Base-by-base conservation (phyloP, 2,113 vertebrate species). In the Hyaena hyaena region DNA sequence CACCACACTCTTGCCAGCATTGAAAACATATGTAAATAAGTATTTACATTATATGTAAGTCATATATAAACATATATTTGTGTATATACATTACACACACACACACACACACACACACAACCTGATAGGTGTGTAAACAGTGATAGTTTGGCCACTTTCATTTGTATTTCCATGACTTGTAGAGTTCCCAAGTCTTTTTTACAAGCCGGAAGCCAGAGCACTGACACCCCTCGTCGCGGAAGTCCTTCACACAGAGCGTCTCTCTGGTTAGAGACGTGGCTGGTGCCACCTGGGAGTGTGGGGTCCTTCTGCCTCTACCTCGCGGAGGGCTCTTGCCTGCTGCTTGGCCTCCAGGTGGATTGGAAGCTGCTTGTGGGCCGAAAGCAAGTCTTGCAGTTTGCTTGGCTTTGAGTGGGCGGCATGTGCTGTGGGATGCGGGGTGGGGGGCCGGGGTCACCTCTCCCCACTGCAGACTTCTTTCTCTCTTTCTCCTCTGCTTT, bases 301-400 rank as follows among this genome's bases (percentile, higher is more conserved):
- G 15, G 43, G 2, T 69, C 66, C 71, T 23, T 21, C 2, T 24
- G 43, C 6, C 6, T 53, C 66, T 71, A 81, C 31, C 10, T 65
- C 0, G 1, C 8, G 71, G 69, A 50, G 4, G 6, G 8, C 8
- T 33, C 45, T 23, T 28, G 16, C 33, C 68, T 15, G 1, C 14
- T 3, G 21, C 26, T 28, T 16, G 39, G 71, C 53, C 48, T 55
- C 50, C 0, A 5, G 66, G 53, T 16, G 68, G 81, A 58, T 6
- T 2, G 5, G 0, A 21, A 76, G 83, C 53, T 83, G 10, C 17
- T 50, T 8, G 1, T 35, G 88, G 87, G 23, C 45, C 0, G 1
- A 31, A 35, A n/a, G 66, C 55, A 63, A n/a, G 8, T 23, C 50
- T 39, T 10, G 11, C 0, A 7, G 35, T 5, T 7, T 61, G 28